Percentiles rank a stretch among this genome's conserved stretches.
Conservation (phyloP, 1,140 invertebrate species). For the Pachyrhynchus sulphureomaculatus region DNA sequence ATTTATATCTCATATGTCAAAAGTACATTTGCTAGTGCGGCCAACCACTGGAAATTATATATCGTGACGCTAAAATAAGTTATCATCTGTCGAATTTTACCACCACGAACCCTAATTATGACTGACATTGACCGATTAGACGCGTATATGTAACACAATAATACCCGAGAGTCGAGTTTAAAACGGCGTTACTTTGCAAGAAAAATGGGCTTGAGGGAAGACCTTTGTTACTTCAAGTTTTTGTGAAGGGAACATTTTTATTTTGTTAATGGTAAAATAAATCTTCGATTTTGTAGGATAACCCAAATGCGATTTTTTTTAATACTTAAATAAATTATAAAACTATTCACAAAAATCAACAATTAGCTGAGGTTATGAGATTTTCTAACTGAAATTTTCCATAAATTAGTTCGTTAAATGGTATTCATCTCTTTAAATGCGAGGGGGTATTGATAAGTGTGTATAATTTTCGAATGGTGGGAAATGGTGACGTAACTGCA, state of each 20-base stretch:
- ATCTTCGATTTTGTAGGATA: background rate
- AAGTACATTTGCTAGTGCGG: background rate
- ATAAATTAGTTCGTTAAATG: no score
- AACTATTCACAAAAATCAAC: no score
- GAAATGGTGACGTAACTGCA: no score
- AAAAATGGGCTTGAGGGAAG: conserved; percentile 11
- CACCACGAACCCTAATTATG: conserved; percentile 30
- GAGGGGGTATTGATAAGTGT: no score
- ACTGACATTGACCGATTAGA: conserved; percentile 30
- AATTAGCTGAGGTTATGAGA: no score
- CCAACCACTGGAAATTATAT: conserved; percentile 16
- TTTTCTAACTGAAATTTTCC: no score
- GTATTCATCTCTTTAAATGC: no score
- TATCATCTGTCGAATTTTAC: conserved; percentile 31
- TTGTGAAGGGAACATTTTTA: background rate
- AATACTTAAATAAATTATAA: no score
- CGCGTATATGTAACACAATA: conserved; percentile 30
- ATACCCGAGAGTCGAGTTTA: conserved; percentile 17
- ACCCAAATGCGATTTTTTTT: no score
- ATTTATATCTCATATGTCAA: background rate
- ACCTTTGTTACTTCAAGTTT: conserved; percentile 4
- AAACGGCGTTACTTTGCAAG: conserved; percentile 25
- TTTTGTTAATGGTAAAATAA: conserved; percentile 10
- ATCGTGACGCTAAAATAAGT: conserved; percentile 30
- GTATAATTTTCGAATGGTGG: no score